Conservation (phyloP, 2,888 invertebrate genomes). For the Mellilla xanthometata region DNA sequence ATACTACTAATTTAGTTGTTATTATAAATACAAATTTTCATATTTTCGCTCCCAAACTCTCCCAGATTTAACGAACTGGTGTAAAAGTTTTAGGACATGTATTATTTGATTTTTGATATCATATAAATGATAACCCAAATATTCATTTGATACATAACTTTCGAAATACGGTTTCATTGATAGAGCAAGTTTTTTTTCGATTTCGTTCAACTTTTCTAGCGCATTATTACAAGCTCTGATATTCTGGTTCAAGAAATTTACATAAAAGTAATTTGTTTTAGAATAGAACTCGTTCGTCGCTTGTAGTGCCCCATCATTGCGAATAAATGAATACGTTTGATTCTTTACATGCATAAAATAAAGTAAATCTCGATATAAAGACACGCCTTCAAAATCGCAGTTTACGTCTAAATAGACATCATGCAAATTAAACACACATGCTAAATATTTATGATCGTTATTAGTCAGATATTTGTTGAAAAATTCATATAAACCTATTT, state of each 20-base stretch:
- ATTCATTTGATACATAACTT: constrained; percentile 17
- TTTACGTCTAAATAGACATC: constrained; percentile 29
- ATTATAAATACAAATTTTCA: too few species aligned
- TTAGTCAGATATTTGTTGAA: constrained; percentile 43
- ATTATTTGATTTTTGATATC: constrained; percentile 10
- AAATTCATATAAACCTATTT: constrained; percentile 26
- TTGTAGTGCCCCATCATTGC: constrained; percentile 13
- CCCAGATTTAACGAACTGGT: neutral
- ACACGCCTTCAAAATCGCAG: constrained; percentile 44
- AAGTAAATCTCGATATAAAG: constrained; percentile 32
- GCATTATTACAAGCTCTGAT: constrained; percentile 15
- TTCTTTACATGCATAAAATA: constrained; percentile 25
- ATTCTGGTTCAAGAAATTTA: constrained; percentile 20
- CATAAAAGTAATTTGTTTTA: constrained; percentile 35
- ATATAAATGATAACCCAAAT: constrained; percentile 18
- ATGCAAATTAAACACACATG: constrained; percentile 28
- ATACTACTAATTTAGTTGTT: too few species aligned
- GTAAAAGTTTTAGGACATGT: neutral
- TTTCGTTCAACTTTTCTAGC: constrained; percentile 3
- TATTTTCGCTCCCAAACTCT: too few species aligned
- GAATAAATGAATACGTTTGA: constrained; percentile 25
- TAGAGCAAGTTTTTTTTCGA: constrained; percentile 4
- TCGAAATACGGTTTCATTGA: constrained; percentile 20
- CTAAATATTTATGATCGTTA: constrained; percentile 8
- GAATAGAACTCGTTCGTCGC: constrained; percentile 39